phyloP scores from a whole-genome alignment of 2,113 vertebrate genomes.

The Candoia aspera region DNA sequence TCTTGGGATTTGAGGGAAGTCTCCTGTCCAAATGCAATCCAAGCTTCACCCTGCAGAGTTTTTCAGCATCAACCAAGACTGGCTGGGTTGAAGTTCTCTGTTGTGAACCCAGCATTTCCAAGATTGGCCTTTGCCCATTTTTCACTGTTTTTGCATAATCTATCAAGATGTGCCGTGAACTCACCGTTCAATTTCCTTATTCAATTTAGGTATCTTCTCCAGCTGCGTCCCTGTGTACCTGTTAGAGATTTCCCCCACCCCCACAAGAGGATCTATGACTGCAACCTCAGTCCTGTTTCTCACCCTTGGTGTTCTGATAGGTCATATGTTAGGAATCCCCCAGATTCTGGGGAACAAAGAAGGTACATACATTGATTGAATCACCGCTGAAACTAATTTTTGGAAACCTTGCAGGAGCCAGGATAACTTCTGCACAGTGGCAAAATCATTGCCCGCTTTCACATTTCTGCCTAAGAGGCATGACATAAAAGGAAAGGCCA shows the following conservation, averaged over 20 bases:
- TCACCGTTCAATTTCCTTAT: background rate
- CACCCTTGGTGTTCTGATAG: conserved; percentile 74
- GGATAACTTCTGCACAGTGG: background rate
- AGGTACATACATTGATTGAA: conserved; percentile 57
- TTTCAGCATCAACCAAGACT: no score
- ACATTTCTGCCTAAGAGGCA: background rate
- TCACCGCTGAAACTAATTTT: background rate
- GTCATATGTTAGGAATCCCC: conserved; percentile 76
- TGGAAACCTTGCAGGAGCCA: background rate
- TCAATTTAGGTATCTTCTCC: conserved; percentile 75
- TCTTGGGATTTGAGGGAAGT: no score
- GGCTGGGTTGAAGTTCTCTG: no score
- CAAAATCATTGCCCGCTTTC: background rate
- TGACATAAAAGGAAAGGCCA: background rate
- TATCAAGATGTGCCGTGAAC: no score
- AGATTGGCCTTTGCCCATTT: background rate
- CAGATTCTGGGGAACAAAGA: conserved; percentile 71
- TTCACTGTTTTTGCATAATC: background rate
- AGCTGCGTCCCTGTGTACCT: conserved; percentile 82
- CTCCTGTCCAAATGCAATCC: no score
- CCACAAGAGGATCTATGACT: conserved; percentile 76
- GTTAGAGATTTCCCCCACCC: conserved; percentile 79
- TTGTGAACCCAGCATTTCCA: no score
- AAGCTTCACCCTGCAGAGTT: no score
- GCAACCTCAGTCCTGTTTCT: conserved; percentile 77